phyloP scores from a whole-genome alignment of 2,888 invertebrate genomes.

The Resseliella maxima region DNA sequence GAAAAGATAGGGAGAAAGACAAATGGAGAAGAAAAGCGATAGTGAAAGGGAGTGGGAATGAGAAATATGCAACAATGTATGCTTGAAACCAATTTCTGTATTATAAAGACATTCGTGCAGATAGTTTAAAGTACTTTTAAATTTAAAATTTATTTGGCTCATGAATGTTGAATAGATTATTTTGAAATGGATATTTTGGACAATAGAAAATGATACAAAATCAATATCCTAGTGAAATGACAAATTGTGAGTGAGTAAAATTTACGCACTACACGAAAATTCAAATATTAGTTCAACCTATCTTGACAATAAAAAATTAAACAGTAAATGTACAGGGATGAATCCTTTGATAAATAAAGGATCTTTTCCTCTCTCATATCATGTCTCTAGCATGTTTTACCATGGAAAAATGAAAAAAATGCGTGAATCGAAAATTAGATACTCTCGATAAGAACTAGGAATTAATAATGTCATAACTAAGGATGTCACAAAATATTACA shows the following conservation, averaged over 20 bases:
- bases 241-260: background rate
- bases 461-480: constrained; percentile 35
- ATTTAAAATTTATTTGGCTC: constrained; percentile 14
- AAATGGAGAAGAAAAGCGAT: background rate
- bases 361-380: no score
- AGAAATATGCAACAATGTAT: no score
- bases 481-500: background rate
- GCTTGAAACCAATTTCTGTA: background rate
- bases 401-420: no score
- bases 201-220: background rate
- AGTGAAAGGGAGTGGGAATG: background rate
- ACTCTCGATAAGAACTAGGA: background rate
- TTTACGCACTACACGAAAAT: background rate
- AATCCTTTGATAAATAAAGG: no score
- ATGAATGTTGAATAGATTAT: background rate
- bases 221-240: background rate
- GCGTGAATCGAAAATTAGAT: no score
- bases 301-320: no score
- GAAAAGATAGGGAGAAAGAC: background rate
- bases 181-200: background rate
- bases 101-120: constrained; percentile 28
- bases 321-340: no score
- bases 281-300: background rate
- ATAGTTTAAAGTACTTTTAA: constrained; percentile 27
- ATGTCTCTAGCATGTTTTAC: no score